phyloP scores from a whole-genome alignment of 92 coral and sea anemone genomes.

The Epizoanthus scotinus region DNA sequence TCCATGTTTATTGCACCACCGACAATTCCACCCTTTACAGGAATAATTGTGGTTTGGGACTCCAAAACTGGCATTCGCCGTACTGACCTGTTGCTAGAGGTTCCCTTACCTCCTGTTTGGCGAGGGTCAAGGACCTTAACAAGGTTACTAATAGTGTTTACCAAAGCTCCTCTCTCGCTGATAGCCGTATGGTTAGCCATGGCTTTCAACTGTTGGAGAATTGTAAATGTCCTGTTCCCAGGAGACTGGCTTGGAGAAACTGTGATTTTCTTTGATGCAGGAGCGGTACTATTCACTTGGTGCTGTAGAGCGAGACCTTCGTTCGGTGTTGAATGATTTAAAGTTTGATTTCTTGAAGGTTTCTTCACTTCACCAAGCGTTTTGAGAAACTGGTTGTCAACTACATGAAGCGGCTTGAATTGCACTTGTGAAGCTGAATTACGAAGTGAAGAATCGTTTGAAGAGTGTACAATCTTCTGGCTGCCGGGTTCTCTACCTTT shows the following conservation, averaged over 20 bases:
- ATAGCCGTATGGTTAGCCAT: background rate
- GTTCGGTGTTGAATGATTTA: background rate
- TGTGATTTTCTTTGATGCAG: constrained; percentile 1
- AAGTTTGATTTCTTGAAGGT: background rate
- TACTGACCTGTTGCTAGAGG: background rate
- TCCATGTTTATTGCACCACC: constrained; percentile 37
- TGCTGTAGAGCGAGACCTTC: background rate
- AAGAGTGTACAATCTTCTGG: background rate
- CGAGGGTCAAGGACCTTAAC: background rate
- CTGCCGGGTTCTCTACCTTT: background rate
- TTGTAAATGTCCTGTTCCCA: background rate
- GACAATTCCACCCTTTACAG: constrained; percentile 20
- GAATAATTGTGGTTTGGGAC: constrained; percentile 27
- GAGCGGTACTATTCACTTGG: background rate
- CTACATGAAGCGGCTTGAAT: background rate
- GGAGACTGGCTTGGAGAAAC: background rate
- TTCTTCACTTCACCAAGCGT: background rate
- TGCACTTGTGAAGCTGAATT: background rate
- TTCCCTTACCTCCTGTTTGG: background rate
- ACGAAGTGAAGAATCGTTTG: background rate
- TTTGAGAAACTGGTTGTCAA: background rate
- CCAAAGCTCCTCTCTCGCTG: constrained; percentile 17
- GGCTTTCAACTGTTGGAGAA: constrained; percentile 7
- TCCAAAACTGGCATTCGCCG: background rate
- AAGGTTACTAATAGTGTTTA: constrained; percentile 11